These are phyloP conservation scores for Epirrhoe tristata DNA, from an alignment of 2,888 invertebrate species.

Conservation along the genomic window DNA sequence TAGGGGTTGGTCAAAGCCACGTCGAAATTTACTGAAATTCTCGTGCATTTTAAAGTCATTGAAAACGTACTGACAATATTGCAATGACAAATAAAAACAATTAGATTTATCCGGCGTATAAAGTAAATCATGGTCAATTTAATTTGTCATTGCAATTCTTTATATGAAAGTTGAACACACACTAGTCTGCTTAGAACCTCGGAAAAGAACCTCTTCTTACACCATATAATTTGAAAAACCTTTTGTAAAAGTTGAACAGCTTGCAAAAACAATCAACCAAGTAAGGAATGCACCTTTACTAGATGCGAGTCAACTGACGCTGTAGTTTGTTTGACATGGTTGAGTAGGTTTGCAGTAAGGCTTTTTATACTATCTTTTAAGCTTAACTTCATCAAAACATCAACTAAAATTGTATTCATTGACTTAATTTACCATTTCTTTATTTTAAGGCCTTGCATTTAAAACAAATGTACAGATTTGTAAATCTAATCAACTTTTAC, in stretches of 20 bases:
- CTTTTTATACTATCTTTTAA: too few relatives aligned
- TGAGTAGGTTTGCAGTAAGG: too few relatives aligned
- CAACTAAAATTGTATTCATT: too few relatives aligned
- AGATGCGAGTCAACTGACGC: too few relatives aligned
- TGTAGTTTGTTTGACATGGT: too few relatives aligned
- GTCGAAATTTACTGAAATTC: not conserved
- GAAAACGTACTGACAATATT: constrained; percentile 21
- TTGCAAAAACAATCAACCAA: not conserved
- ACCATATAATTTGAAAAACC: constrained; percentile 1
- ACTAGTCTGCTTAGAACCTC: constrained; percentile 55
- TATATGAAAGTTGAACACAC: constrained; percentile 37
- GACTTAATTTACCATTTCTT: too few relatives aligned
- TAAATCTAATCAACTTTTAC: not conserved
- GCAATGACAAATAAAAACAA: constrained; percentile 13
- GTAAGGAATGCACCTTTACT: too few relatives aligned
- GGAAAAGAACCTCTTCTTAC: constrained; percentile 53
- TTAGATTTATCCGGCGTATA: not conserved
- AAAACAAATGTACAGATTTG: not conserved
- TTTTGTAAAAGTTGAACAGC: not conserved
- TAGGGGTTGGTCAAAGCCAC: too few relatives aligned
- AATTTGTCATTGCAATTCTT: constrained; percentile 26
- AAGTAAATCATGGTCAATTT: constrained; percentile 12
- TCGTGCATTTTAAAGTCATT: constrained; percentile 3
- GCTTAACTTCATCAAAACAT: too few relatives aligned
- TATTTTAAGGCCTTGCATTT: not conserved